A percentile compares a stretch with the other conserved stretches of the same genome.
phyloP scores from a whole-genome alignment of 2,888 invertebrate species.

The Patella caerulea region DNA sequence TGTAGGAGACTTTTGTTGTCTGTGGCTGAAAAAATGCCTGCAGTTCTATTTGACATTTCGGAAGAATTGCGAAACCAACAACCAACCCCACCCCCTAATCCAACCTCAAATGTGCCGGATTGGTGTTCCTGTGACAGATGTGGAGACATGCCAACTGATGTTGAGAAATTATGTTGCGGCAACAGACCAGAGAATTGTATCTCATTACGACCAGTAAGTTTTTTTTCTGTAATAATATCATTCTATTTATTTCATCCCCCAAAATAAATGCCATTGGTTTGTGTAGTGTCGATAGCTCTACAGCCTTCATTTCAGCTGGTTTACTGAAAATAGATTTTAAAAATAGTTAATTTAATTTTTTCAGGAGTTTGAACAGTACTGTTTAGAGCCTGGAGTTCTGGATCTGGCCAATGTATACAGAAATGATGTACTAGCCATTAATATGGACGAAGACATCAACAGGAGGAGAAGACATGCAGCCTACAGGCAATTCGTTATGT shows the following conservation, averaged over 20 bases:
- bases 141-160: neutral
- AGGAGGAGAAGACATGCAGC: neutral
- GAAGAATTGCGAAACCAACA: neutral
- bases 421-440: neutral
- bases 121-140: neutral
- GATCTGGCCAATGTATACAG: neutral
- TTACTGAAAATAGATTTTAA: neutral
- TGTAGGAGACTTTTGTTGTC: neutral
- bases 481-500: neutral
- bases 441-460: neutral
- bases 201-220: too few relatives aligned
- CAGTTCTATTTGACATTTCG: neutral
- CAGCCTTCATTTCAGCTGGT: too few relatives aligned
- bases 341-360: too few relatives aligned
- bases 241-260: too few relatives aligned
- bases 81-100: neutral
- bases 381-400: too few relatives aligned
- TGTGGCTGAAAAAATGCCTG: neutral
- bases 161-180: neutral
- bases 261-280: too few relatives aligned
- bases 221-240: too few relatives aligned
- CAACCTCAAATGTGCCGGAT: neutral
- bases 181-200: neutral
- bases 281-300: too few relatives aligned
- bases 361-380: too few relatives aligned